These are phyloP conservation scores for Siniperca scherzeri DNA, from an alignment of 2,797 vertebrate species.

Conservation along the genomic window DNA sequence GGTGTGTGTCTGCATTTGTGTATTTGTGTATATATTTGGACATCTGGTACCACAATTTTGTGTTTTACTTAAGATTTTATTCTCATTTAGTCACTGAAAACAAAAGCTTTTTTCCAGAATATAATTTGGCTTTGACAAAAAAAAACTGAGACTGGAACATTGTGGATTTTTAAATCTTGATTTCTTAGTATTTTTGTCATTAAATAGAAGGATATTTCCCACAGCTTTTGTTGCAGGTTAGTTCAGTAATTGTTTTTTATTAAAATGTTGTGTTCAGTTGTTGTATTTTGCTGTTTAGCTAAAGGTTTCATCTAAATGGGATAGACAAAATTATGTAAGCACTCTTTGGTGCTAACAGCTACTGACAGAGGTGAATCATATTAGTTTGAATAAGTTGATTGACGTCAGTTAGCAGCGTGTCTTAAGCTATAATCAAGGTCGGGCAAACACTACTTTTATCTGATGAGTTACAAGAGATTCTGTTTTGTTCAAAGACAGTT, in stretches of 20 bases:
- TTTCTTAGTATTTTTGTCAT: neutral
- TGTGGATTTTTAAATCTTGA: neutral
- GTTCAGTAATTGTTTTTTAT: neutral
- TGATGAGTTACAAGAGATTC: neutral
- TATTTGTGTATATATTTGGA: neutral
- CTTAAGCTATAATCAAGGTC: neutral
- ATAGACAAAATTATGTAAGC: neutral
- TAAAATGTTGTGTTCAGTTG: neutral
- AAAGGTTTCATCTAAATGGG: neutral
- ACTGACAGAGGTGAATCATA: neutral
- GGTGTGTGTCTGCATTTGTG: neutral
- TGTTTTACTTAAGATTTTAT: neutral
- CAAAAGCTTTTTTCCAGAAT: neutral
- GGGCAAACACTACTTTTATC: neutral
- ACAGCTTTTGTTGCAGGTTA: neutral
- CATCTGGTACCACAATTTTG: neutral
- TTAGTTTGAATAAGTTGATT: neutral
- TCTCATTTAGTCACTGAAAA: neutral
- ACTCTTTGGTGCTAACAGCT: neutral
- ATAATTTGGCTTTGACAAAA: neutral
- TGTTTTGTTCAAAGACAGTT: no score
- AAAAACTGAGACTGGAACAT: neutral
- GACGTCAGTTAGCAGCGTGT: neutral
- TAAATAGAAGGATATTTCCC: neutral
- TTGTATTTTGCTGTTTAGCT: neutral